These are phyloP conservation scores for Phania funesta DNA, from an alignment of 2,888 invertebrate genomes.

Conservation along the genomic window DNA sequence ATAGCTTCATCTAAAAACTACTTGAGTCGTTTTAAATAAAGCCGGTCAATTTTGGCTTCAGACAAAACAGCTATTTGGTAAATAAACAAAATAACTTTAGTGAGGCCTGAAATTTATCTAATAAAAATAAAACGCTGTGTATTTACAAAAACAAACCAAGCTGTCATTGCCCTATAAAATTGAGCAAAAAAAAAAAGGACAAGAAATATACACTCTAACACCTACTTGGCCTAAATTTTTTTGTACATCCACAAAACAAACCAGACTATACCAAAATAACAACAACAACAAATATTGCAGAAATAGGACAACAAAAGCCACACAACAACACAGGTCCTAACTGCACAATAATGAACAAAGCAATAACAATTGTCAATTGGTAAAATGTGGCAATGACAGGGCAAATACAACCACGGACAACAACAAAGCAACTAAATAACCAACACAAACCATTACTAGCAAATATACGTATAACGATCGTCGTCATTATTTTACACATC, in stretches of 20 bases:
- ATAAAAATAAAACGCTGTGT: background rate
- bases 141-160: slow-evolving; percentile 43
- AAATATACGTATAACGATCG: slow-evolving; percentile 1
- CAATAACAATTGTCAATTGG: slow-evolving; percentile 64
- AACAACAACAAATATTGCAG: slow-evolving; percentile 20
- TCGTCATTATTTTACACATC: slow-evolving; percentile 30
- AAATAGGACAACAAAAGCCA: slow-evolving; percentile 49
- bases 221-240: background rate
- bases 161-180: slow-evolving; percentile 28
- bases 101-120: no score
- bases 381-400: slow-evolving; percentile 53
- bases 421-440: slow-evolving; percentile 31
- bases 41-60: no score
- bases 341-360: slow-evolving; percentile 64
- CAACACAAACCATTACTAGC: slow-evolving; percentile 9
- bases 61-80: no score
- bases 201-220: background rate
- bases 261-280: slow-evolving; percentile 11
- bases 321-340: slow-evolving; percentile 54
- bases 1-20: no score
- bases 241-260: slow-evolving; percentile 38
- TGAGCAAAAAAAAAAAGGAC: slow-evolving; percentile 14
- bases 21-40: no score
- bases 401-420: slow-evolving; percentile 20
- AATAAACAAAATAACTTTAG: no score